Conservation (phyloP, 1,140 invertebrate genomes). For the Cheumatopsyche charites region DNA sequence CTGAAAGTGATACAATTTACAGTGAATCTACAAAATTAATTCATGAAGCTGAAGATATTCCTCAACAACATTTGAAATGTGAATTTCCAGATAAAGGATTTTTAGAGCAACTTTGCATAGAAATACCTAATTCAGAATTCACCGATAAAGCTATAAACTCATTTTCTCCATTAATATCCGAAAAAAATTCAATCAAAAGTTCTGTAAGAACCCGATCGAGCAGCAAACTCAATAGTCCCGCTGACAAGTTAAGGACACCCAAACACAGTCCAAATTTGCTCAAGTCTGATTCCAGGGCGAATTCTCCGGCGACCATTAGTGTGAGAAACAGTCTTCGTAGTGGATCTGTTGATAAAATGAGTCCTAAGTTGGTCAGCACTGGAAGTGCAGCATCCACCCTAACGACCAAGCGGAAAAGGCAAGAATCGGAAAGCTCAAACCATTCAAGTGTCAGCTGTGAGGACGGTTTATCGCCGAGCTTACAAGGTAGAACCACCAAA, state of each 20-base stretch:
- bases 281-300: conserved; percentile 54
- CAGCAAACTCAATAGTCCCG: conserved; percentile 75
- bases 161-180: conserved; percentile 57
- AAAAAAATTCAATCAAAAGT: conserved; percentile 54
- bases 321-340: conserved; percentile 55
- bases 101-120: conserved; percentile 76
- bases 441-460: conserved; percentile 67
- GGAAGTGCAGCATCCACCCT: conserved; percentile 50
- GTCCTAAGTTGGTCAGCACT: conserved; percentile 50
- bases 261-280: conserved; percentile 65
- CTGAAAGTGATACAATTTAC: not conserved
- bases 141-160: conserved; percentile 62
- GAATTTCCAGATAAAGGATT: conserved; percentile 68
- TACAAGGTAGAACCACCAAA: conserved; percentile 58
- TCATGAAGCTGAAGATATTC: conserved; percentile 42
- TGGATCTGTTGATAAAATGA: conserved; percentile 56
- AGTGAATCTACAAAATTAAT: not conserved
- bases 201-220: conserved; percentile 70
- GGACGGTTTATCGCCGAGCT: conserved; percentile 57
- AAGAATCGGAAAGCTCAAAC: conserved; percentile 78
- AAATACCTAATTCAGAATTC: conserved; percentile 71
- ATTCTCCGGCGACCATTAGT: conserved; percentile 57
- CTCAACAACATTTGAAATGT: conserved; percentile 53
- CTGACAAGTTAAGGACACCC: conserved; percentile 65
- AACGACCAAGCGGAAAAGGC: conserved; percentile 70